Percentiles rank a stretch among this genome's conserved stretches.
These are phyloP conservation scores for Scolopax mira DNA, from an alignment of 2,113 vertebrate species.

Conservation along the genomic window DNA sequence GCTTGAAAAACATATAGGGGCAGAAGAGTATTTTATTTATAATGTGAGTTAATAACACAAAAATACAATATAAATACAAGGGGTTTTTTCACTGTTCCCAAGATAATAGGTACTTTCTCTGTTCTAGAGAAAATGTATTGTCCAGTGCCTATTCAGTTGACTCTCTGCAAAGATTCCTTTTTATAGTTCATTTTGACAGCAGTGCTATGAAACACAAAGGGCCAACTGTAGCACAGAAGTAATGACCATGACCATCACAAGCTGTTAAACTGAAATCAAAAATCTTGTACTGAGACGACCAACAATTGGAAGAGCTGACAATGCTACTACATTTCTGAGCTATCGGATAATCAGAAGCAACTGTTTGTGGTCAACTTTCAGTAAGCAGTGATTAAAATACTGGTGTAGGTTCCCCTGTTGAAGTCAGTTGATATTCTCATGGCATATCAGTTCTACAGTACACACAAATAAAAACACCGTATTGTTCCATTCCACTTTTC, in stretches of 20 bases:
- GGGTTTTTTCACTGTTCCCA: neutral
- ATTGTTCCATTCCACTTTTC: neutral
- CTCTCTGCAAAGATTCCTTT: neutral
- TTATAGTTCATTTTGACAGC: neutral
- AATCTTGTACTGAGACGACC: neutral
- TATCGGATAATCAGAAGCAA: neutral
- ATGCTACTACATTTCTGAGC: neutral
- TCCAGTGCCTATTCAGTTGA: neutral
- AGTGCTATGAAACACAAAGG: neutral
- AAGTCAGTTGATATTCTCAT: neutral
- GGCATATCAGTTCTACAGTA: neutral
- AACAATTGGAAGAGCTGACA: neutral
- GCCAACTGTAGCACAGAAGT: neutral
- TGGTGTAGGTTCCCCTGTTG: neutral
- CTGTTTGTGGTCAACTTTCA: neutral
- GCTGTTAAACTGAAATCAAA: neutral
- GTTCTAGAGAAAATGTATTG: neutral
- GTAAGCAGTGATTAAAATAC: neutral
- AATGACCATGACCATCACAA: neutral
- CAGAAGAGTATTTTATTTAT: neutral
- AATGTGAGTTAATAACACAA: neutral
- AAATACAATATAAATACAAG: neutral
- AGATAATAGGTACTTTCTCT: neutral
- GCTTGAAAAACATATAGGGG: neutral
- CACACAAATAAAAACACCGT: neutral